Conservation (phyloP, 2,113 vertebrate genomes). For the Rhagologus leucostigma region DNA sequence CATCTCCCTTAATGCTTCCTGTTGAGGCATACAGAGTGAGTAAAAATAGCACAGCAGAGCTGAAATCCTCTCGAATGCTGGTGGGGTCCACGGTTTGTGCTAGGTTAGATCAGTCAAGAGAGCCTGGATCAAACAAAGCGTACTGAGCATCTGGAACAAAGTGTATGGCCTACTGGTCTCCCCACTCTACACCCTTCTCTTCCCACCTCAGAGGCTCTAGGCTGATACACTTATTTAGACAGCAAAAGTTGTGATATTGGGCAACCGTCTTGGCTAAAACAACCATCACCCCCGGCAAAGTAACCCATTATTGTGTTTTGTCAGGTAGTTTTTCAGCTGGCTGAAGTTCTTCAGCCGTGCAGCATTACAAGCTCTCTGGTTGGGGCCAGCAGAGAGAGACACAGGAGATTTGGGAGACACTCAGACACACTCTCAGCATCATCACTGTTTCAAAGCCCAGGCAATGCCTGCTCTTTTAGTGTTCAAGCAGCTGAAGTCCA, state of each 20-base stretch:
- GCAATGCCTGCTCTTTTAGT: not conserved
- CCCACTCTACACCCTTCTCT: not conserved
- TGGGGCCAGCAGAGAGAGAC: not conserved
- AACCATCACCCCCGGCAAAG: rapidly evolving
- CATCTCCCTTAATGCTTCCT: not conserved
- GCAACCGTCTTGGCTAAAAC: not conserved
- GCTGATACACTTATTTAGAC: not conserved
- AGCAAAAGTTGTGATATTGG: not conserved
- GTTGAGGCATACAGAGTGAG: rapidly evolving
- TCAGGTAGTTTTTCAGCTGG: not conserved
- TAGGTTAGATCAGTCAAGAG: not conserved
- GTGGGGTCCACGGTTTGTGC: not conserved
- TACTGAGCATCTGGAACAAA: not conserved
- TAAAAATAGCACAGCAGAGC: not conserved
- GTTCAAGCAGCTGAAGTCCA: not conserved
- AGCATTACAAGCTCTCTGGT: rapidly evolving
- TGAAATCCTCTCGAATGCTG: not conserved
- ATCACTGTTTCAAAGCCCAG: not conserved
- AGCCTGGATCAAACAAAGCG: not conserved
- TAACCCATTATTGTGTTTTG: not conserved
- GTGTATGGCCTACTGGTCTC: not conserved
- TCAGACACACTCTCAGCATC: rapidly evolving
- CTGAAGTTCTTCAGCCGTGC: not conserved
- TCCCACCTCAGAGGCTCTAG: not conserved
- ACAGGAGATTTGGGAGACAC: not conserved